A percentile compares a stretch with the other conserved stretches of the same genome.
Conservation (phyloP, 1,140 invertebrate species). For the Venustaconcha ellipsiformis region DNA sequence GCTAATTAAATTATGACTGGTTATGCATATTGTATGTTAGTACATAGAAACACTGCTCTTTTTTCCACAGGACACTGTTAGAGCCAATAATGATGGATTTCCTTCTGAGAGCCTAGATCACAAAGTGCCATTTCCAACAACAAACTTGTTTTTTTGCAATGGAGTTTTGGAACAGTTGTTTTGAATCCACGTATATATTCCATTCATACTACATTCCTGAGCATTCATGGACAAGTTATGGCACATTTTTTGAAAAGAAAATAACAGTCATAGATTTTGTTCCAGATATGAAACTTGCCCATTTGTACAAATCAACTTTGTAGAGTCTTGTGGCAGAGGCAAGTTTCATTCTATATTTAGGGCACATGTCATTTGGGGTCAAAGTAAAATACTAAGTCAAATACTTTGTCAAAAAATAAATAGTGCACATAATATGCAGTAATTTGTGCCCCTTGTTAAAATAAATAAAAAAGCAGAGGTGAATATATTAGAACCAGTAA, state of each 20-base stretch:
- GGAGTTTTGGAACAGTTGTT: slow-evolving; percentile 40
- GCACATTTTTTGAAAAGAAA: neutral
- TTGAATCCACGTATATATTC: neutral
- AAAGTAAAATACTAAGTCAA: neutral
- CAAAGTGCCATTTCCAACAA: slow-evolving; percentile 45
- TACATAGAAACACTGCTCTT: neutral
- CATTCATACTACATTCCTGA: neutral
- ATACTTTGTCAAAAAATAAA: neutral
- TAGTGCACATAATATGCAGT: neutral
- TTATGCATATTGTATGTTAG: neutral
- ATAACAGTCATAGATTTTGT: neutral
- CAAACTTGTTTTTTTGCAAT: slow-evolving; percentile 43
- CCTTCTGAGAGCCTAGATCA: slow-evolving; percentile 37
- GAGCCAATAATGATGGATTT: slow-evolving; percentile 32
- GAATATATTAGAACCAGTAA: no score
- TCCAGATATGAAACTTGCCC: neutral
- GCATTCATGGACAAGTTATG: neutral
- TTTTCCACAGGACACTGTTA: slow-evolving; percentile 34
- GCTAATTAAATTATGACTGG: neutral
- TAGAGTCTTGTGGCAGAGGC: neutral
- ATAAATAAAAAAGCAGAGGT: no score
- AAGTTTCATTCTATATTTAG: neutral
- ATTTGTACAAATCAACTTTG: neutral
- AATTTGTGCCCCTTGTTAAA: no score
- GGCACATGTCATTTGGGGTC: neutral